A percentile compares a stretch with the other conserved stretches of the same genome.
Evolutionary conservation across 2,797 vertebrate species (phyloP).

Genomic region (Gymnodraco acuticeps): DNA sequence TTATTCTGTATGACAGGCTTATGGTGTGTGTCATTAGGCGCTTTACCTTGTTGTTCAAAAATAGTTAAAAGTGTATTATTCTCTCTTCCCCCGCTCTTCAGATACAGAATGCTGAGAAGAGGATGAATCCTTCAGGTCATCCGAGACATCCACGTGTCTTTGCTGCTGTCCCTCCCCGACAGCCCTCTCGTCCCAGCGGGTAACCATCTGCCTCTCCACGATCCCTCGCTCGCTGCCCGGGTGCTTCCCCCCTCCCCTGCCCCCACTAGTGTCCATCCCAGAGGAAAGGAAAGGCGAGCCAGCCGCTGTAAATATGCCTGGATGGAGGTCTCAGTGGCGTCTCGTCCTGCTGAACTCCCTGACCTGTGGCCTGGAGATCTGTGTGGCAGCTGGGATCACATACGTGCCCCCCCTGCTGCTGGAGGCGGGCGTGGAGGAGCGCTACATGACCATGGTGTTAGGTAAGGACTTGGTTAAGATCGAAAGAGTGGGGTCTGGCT

Average conservation of each 20-base stretch:
- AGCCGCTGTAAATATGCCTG: constrained; percentile 82
- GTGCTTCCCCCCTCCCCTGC: constrained; percentile 41
- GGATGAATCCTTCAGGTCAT: constrained; percentile 77
- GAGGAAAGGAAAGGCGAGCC: constrained; percentile 65
- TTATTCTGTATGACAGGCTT: not conserved
- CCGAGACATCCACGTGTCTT: constrained; percentile 64
- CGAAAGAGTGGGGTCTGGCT: not conserved
- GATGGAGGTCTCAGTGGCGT: constrained; percentile 86
- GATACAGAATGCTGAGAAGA: constrained; percentile 81
- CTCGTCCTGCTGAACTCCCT: constrained; percentile 87
- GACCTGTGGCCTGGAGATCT: constrained; percentile 89
- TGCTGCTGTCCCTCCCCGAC: constrained; percentile 60
- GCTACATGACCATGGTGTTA: constrained; percentile 89
- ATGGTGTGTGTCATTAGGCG: not conserved
- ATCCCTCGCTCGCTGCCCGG: constrained; percentile 24
- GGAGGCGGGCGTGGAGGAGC: constrained; percentile 87
- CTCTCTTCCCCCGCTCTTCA: constrained; percentile 45
- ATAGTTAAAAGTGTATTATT: not conserved
- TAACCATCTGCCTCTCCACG: constrained; percentile 56
- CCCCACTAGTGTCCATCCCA: constrained; percentile 61
- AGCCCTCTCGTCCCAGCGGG: constrained; percentile 50
- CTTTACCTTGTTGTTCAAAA: constrained; percentile 18
- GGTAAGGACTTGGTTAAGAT: constrained; percentile 68
- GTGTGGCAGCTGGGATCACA: constrained; percentile 88
- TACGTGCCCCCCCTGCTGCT: constrained; percentile 87